Conservation (phyloP, 1,140 invertebrate genomes). For the Ceratina calcarata region DNA sequence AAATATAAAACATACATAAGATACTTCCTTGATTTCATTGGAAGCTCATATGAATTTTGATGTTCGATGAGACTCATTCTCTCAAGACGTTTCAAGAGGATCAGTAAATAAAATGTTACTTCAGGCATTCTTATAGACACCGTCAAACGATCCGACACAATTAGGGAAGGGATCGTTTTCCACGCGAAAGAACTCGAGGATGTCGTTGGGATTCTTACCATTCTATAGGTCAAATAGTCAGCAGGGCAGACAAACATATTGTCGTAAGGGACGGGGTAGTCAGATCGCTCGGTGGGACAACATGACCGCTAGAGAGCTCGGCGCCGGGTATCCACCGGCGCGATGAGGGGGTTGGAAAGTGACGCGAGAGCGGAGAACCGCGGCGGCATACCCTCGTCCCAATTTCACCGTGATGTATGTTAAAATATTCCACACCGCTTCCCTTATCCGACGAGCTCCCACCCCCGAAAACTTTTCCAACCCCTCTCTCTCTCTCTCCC, state of each 20-base stretch:
- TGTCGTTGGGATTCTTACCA: slow-evolving; percentile 59
- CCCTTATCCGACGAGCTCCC: slow-evolving; percentile 29
- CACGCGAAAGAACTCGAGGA: not conserved
- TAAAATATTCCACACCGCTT: slow-evolving; percentile 69
- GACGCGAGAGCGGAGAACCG: slow-evolving; percentile 23
- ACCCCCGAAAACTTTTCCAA: slow-evolving; percentile 59
- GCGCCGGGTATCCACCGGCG: slow-evolving; percentile 41
- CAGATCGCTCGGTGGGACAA: slow-evolving; percentile 21
- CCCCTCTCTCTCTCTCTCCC: slow-evolving; percentile 31
- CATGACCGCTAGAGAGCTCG: not conserved
- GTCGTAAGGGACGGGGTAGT: slow-evolving; percentile 29
- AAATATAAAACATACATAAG: no score
- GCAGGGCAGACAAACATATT: slow-evolving; percentile 69
- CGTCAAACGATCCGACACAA: no score
- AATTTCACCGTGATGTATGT: slow-evolving; percentile 68
- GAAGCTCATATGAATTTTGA: no score
- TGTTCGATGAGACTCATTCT: no score
- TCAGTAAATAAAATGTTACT: no score
- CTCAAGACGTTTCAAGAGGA: no score
- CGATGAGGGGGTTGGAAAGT: slow-evolving; percentile 33
- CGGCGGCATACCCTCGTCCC: slow-evolving; percentile 56
- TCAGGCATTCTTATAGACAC: no score
- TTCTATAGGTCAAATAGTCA: slow-evolving; percentile 70
- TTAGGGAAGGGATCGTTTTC: no score
- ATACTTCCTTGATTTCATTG: no score